Percentiles rank a stretch among this genome's conserved stretches.
Conservation (phyloP, 2,113 vertebrate genomes). For the Mungos mungo region DNA sequence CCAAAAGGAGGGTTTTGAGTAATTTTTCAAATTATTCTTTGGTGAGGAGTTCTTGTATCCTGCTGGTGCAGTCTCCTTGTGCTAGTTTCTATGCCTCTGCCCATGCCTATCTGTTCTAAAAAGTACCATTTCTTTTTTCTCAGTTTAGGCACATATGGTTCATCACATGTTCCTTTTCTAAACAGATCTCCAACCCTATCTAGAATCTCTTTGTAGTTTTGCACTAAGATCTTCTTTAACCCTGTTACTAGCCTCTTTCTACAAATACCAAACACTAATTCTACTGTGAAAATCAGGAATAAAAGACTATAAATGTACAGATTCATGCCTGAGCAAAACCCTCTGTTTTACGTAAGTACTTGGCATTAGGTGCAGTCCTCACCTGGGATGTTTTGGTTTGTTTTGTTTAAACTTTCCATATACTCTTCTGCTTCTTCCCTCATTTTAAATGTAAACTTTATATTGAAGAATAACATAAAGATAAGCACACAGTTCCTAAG, state of each 20-base stretch:
- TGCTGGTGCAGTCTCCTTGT: background rate
- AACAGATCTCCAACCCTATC: background rate
- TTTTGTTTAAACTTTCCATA: background rate
- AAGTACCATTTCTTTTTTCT: background rate
- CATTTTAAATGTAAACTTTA: conserved; percentile 25
- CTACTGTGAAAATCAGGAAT: background rate
- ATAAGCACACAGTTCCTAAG: background rate
- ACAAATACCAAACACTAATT: conserved; percentile 15
- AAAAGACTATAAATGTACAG: background rate
- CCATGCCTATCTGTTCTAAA: background rate
- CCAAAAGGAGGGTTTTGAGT: background rate
- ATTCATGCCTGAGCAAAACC: background rate
- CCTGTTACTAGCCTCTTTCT: background rate
- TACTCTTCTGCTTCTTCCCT: background rate
- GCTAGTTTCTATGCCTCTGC: background rate
- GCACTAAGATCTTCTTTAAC: background rate
- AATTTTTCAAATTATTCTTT: background rate
- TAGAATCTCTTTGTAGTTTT: background rate
- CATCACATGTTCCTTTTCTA: background rate
- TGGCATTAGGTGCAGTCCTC: background rate
- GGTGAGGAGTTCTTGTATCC: background rate
- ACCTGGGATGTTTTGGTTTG: background rate
- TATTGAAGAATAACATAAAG: background rate
- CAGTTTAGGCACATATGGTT: background rate
- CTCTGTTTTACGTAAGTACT: background rate